phyloP scores from a whole-genome alignment of 1,140 invertebrate genomes.

The Dendrolimus kikuchii region DNA sequence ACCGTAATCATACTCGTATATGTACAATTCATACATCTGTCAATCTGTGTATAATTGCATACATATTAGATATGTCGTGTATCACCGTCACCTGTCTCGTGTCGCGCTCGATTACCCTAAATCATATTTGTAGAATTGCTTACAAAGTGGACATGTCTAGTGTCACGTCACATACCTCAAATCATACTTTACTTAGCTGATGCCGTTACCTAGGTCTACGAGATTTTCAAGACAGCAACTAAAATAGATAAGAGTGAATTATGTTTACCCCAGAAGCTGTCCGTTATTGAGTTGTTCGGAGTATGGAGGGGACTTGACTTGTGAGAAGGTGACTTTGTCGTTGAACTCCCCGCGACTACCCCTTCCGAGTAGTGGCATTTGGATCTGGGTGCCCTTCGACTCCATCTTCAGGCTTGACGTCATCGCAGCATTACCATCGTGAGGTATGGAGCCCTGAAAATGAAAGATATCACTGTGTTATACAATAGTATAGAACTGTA shows the following conservation, averaged over 20 bases:
- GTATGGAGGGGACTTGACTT: conserved; percentile 40
- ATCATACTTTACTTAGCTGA: not conserved
- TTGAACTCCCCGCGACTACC: conserved; percentile 55
- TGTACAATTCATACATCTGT: too few relatives aligned
- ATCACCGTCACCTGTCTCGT: too few relatives aligned
- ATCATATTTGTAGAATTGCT: too few relatives aligned
- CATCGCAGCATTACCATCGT: conserved; percentile 56
- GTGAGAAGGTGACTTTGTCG: conserved; percentile 58
- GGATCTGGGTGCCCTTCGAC: conserved; percentile 63
- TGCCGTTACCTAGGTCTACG: not conserved
- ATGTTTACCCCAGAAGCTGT: conserved; percentile 50
- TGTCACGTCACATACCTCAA: too few relatives aligned
- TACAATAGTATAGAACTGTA: not conserved
- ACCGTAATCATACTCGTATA: too few relatives aligned
- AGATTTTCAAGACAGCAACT: not conserved
- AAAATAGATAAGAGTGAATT: not conserved
- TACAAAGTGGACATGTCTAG: too few relatives aligned
- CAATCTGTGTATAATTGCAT: too few relatives aligned
- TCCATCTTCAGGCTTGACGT: conserved; percentile 59
- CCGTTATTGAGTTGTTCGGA: conserved; percentile 62
- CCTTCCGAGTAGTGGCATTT: conserved; percentile 56
- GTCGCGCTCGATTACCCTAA: too few relatives aligned
- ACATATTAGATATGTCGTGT: too few relatives aligned
- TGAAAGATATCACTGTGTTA: not conserved
- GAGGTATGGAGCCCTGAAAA: conserved; percentile 38